phyloP scores from a whole-genome alignment of 1,140 invertebrate species.

The Chironomus striatipennis region DNA sequence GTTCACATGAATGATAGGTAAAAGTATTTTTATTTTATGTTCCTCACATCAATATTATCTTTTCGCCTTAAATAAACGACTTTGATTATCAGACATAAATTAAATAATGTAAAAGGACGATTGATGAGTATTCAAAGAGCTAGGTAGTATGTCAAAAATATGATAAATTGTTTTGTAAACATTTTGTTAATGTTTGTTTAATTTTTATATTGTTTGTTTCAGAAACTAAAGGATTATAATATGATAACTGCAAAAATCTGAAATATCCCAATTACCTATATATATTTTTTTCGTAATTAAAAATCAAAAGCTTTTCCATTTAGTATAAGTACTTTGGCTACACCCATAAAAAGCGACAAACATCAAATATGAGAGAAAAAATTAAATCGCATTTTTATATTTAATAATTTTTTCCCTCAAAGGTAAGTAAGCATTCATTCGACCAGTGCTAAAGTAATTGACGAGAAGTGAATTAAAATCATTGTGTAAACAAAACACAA shows the following conservation, averaged over 20 bases:
- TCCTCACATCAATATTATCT: not conserved
- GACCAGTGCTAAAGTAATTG: not conserved
- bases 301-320: not conserved
- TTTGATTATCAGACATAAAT: not conserved
- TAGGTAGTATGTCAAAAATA: not conserved
- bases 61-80: not conserved
- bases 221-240: not conserved
- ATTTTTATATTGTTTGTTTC: not conserved
- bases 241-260: too few species aligned
- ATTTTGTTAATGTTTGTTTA: not conserved
- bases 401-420: not conserved
- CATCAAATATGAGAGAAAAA: not conserved
- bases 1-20: not conserved
- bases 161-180: not conserved
- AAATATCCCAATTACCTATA: too few species aligned
- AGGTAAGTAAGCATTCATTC: not conserved
- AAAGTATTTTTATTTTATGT: slow-evolving; percentile 1
- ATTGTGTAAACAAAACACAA: slow-evolving; percentile 20
- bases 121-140: not conserved
- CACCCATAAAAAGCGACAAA: not conserved
- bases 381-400: not conserved
- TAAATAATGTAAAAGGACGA: slow-evolving; percentile 4
- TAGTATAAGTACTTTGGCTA: not conserved
- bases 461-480: slow-evolving; percentile 16
- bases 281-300: not conserved